A percentile compares a stretch with the other conserved stretches of the same genome.
Conservation (phyloP, 2,113 vertebrate genomes). For the Boleophthalmus pectinirostris region DNA sequence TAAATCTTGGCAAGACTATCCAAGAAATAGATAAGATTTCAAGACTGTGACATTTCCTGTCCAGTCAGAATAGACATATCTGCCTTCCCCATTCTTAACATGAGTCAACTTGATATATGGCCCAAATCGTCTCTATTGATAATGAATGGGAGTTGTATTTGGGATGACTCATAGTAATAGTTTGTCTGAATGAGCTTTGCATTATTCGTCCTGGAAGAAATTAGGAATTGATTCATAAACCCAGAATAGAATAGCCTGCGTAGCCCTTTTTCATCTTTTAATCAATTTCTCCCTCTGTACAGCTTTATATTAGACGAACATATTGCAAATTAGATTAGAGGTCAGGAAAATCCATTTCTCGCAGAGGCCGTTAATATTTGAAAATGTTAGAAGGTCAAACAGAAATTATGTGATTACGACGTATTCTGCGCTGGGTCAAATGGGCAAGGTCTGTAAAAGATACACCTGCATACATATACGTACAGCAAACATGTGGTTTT, state of each 20-base stretch:
- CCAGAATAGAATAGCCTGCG: constrained; percentile 16
- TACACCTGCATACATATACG: neutral
- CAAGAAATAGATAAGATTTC: constrained; percentile 15
- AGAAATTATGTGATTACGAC: constrained; percentile 3
- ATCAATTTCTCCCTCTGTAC: constrained; percentile 16
- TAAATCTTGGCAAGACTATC: constrained; percentile 38
- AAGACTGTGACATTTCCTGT: constrained; percentile 55
- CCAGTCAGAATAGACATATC: constrained; percentile 49
- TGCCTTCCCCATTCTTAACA: constrained; percentile 30
- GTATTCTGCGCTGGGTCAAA: constrained; percentile 2
- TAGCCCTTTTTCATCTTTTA: constrained; percentile 6
- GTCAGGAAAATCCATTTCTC: constrained; percentile 12
- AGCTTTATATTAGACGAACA: constrained; percentile 14
- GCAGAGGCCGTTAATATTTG: neutral
- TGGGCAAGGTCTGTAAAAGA: neutral
- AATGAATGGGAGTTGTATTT: constrained; percentile 41
- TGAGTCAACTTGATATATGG: constrained; percentile 36
- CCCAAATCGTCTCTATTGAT: constrained; percentile 28
- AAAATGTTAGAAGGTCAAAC: constrained; percentile 8
- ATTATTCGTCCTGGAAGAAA: constrained; percentile 13
- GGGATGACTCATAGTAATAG: constrained; percentile 45
- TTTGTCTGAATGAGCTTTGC: constrained; percentile 46
- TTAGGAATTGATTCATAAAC: constrained; percentile 14
- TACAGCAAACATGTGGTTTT: too few species aligned
- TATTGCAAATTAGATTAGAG: constrained; percentile 1